Evolutionary conservation across 2,797 vertebrate genomes (phyloP).

Genomic region (Melanotaenia pygmaea): DNA sequence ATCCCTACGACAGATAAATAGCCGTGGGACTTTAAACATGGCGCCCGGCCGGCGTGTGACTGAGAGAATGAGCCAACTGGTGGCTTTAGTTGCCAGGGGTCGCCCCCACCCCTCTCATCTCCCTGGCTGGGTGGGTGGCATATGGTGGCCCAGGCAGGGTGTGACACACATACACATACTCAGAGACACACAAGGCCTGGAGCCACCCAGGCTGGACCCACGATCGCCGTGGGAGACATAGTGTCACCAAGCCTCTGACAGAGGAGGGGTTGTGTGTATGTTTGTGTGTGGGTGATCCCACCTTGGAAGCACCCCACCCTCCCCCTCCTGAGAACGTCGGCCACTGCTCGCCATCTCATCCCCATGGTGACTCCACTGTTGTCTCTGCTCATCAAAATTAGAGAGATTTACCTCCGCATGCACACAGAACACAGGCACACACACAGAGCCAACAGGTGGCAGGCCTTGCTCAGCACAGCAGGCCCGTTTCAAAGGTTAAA

Average conservation of each 20-base stretch:
- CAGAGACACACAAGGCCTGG: constrained; percentile 78
- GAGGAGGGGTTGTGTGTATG: constrained; percentile 70
- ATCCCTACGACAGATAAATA: constrained; percentile 71
- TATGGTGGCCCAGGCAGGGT: constrained; percentile 81
- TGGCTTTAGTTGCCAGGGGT: constrained; percentile 78
- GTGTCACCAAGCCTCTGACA: constrained; percentile 78
- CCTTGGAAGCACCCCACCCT: constrained; percentile 56
- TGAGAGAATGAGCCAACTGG: constrained; percentile 82
- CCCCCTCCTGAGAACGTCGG: constrained; percentile 71
- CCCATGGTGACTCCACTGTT: constrained; percentile 80
- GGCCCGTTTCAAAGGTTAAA: constrained; percentile 81
- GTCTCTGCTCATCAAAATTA: constrained; percentile 83
- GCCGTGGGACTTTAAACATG: constrained; percentile 80
- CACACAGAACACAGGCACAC: constrained; percentile 67
- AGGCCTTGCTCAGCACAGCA: constrained; percentile 80
- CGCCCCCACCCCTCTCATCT: constrained; percentile 63
- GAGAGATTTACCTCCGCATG: constrained; percentile 81
- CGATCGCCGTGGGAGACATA: constrained; percentile 78
- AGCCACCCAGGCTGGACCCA: constrained; percentile 82
- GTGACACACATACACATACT: constrained; percentile 62
- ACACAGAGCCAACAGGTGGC: constrained; percentile 82
- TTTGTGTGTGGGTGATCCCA: constrained; percentile 67
- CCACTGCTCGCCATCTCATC: constrained; percentile 64
- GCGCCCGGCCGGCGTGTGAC: constrained; percentile 79
- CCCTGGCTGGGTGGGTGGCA: constrained; percentile 78